Conservation (phyloP, 2,113 vertebrate genomes). For the Lepus timidus region DNA sequence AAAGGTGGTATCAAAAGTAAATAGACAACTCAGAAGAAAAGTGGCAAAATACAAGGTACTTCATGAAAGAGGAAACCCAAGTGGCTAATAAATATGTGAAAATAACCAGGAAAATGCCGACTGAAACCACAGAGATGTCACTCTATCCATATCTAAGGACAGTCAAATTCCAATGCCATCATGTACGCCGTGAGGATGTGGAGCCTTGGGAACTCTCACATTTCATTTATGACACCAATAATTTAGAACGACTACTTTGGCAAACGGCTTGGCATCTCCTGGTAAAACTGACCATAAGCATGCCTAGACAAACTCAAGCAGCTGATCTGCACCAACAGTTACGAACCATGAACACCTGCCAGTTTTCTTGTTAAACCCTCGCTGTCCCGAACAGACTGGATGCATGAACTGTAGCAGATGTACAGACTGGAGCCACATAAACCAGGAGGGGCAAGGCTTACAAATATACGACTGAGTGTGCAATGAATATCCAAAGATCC, state of each 20-base stretch:
- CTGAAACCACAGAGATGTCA: background rate
- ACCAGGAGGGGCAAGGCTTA: background rate
- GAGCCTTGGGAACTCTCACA: background rate
- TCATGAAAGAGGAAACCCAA: slow-evolving; percentile 8
- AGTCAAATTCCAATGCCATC: background rate
- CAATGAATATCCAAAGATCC: background rate
- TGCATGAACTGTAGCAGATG: background rate
- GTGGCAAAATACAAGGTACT: background rate
- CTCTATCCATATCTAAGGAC: background rate
- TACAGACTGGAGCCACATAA: background rate
- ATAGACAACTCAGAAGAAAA: background rate
- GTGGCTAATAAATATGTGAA: background rate
- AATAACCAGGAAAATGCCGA: background rate
- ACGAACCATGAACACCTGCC: background rate
- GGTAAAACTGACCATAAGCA: background rate
- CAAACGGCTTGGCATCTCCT: background rate
- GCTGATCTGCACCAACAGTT: background rate
- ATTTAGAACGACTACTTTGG: background rate
- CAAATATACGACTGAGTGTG: background rate
- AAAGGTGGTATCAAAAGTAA: background rate
- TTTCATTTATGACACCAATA: background rate
- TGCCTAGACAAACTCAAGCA: background rate
- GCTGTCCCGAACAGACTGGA: background rate
- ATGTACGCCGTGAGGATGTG: background rate
- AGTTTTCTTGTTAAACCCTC: background rate